Base-by-base conservation (phyloP, 2,797 vertebrate genomes). In the Microchirus variegatus region DNA sequence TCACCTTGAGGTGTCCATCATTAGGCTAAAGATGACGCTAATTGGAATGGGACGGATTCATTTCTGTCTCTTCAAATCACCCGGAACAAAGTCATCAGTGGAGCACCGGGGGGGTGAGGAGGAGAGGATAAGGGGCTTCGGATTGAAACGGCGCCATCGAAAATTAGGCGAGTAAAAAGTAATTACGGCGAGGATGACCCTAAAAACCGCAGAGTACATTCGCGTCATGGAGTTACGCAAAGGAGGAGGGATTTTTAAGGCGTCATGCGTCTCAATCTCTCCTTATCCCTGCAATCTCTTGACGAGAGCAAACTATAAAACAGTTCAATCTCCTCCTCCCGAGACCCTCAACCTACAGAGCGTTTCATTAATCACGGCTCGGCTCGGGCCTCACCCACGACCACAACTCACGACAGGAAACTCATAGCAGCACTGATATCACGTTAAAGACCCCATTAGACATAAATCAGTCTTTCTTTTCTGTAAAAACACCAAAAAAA, bases 1-100 rank as follows among this genome's bases (percentile, higher is more conserved):
- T 95, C 96, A 97, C 96, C 95, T 95, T 95, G 94, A 96, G 92
- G 94, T 91, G 95, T 95, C 94, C 93, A 94, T 96, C 95, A 96
- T 91, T 93, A 93, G 94, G 94, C 95, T 96, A 95, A 96, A 97
- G 95, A 96, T 95, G 94, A 96, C 94, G 94, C 94, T 96, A 97
- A 97, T 95, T 97, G 96, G 92, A 96, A 96, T 94, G 94, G 92
- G 94, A 95, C 92, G 94, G 94, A 96, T 97, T 96, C 94, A 95
- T 96, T 95, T 95, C 94, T 94, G 94, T 96, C 95, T 94, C 94
- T 96, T 95, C 92, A 91, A 95, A 96, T 96, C 95, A 95, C 82
- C 87, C 93, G 90, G 95, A 96, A 96, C 95, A 95, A 95, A 96
- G 95, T 95, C 95, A 96, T 95, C 94, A 93, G 83, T 89, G 49